Conservation (phyloP, 1,140 invertebrate genomes). For the Sitophilus oryzae region DNA sequence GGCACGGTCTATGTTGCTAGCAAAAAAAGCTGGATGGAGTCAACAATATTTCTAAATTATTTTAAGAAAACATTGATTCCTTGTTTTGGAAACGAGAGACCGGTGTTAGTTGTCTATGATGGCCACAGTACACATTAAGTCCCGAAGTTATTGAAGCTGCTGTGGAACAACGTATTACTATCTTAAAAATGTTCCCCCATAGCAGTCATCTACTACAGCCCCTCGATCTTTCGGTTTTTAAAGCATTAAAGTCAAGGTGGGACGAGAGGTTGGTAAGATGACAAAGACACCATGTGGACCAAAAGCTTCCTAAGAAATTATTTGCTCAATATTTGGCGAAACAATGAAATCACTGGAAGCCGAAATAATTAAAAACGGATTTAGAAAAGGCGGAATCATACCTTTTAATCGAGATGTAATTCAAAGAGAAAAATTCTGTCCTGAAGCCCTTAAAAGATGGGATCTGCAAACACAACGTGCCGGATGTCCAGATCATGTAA, state of each 20-base stretch:
- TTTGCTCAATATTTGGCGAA: background rate
- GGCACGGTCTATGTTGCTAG: no score
- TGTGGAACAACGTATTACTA: background rate
- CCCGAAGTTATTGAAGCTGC: background rate
- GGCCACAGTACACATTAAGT: constrained; percentile 5
- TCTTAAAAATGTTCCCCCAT: constrained; percentile 2
- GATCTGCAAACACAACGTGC: no score
- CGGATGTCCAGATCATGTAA: no score
- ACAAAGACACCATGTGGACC: background rate
- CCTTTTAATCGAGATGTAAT: background rate
- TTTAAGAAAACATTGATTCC: background rate
- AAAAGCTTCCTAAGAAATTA: background rate
- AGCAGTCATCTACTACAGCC: constrained; percentile 1
- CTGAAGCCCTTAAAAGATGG: background rate
- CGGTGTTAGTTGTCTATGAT: constrained; percentile 1
- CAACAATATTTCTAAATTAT: constrained; percentile 2
- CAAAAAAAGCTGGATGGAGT: background rate
- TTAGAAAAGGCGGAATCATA: background rate
- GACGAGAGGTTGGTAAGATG: no score
- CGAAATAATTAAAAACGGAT: no score
- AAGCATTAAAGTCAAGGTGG: background rate
- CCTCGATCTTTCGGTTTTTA: constrained; percentile 1
- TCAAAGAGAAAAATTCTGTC: background rate
- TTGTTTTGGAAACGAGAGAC: background rate
- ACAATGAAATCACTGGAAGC: no score